phyloP scores from a whole-genome alignment of 1,140 invertebrate species.

The Danaus plexippus region DNA sequence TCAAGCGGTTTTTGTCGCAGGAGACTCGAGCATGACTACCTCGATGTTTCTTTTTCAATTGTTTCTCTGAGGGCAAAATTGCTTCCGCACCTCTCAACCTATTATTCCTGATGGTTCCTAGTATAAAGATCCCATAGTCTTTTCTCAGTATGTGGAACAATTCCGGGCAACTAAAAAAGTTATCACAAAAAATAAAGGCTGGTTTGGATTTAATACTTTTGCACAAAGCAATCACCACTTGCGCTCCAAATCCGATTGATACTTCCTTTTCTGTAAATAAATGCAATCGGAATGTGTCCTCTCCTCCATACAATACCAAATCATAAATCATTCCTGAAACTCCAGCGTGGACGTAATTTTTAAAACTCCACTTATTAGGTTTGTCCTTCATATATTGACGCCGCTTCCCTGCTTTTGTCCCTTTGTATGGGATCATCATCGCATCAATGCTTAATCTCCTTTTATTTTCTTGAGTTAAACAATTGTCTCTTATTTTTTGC shows the following conservation, averaged over 20 bases:
- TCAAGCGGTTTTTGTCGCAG: conserved; percentile 35
- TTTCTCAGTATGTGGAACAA: conserved; percentile 22
- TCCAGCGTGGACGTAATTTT: conserved; percentile 45
- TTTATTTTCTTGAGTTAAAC: conserved; percentile 21
- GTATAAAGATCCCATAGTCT: conserved; percentile 24
- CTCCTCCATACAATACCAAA: conserved; percentile 44
- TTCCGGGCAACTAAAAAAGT: conserved; percentile 28
- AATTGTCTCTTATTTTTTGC: conserved; percentile 25
- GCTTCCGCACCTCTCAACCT: conserved; percentile 23
- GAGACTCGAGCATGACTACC: conserved; percentile 19
- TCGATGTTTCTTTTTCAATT: conserved; percentile 38
- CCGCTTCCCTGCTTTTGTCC: conserved; percentile 38
- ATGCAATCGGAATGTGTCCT: conserved; percentile 26
- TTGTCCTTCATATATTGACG: conserved; percentile 33
- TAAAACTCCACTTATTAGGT: conserved; percentile 46
- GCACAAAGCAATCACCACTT: conserved; percentile 27
- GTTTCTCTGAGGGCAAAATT: conserved; percentile 35
- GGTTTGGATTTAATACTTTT: conserved; percentile 23
- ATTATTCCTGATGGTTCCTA: conserved; percentile 26
- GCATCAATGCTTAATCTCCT: conserved; percentile 25
- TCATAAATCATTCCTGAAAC: conserved; percentile 41
- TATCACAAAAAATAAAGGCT: conserved; percentile 27
- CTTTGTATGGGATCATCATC: conserved; percentile 30
- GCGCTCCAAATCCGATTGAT: conserved; percentile 24
- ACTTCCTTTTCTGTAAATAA: conserved; percentile 23